Conservation (phyloP, 2,797 vertebrate genomes). For the Typhlichthys subterraneus region DNA sequence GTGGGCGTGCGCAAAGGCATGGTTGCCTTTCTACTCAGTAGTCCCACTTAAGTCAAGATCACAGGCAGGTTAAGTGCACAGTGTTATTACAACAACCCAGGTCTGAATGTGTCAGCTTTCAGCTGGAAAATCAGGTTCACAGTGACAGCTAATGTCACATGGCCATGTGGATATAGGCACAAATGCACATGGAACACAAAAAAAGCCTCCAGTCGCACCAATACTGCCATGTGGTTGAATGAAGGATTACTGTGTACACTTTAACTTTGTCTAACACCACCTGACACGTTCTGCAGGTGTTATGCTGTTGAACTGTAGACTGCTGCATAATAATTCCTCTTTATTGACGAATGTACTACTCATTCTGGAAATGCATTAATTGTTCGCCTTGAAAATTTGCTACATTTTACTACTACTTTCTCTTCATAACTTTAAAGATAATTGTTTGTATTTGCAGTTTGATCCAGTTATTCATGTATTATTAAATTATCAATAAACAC, state of each 20-base stretch:
- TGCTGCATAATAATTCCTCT: no score
- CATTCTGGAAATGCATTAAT: no score
- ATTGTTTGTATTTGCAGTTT: no score
- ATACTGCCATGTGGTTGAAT: not conserved
- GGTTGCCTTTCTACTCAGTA: constrained; percentile 34
- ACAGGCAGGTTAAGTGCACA: constrained; percentile 59
- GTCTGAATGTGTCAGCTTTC: constrained; percentile 34
- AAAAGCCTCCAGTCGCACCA: not conserved
- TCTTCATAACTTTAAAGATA: no score
- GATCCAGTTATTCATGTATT: no score
- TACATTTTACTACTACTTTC: no score
- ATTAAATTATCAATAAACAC: no score
- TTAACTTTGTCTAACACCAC: not conserved
- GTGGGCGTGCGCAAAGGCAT: not conserved
- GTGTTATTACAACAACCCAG: constrained; percentile 64
- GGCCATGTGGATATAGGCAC: not conserved
- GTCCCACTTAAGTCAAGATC: constrained; percentile 61
- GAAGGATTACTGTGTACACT: not conserved
- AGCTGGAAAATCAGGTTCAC: constrained; percentile 13
- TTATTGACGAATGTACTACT: no score
- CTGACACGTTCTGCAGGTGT: not conserved
- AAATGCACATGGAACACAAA: not conserved
- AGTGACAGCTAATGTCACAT: not conserved
- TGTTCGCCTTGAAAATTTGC: no score
- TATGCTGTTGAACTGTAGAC: no score